Base-by-base conservation (phyloP, 2,797 vertebrate species). In the Onychomys torridus region DNA sequence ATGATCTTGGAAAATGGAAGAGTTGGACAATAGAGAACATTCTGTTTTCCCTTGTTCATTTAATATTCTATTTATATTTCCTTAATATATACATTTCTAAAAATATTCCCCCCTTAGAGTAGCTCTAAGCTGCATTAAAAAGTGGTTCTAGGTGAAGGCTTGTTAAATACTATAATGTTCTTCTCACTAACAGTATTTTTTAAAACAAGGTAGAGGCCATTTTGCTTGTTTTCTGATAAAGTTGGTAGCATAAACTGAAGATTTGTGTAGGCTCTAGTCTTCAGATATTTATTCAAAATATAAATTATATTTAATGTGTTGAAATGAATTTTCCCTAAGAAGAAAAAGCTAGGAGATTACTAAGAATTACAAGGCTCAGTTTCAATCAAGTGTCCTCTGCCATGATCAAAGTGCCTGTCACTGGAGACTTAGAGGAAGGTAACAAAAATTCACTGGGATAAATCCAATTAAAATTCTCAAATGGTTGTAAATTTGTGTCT, bases 231-330 rank as follows among this genome's bases (percentile, higher is more conserved):
- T 79, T 85, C 29, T 79, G 73, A 88, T 19, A 96, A 71, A 79
- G 76, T 78, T 76, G 32, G 21, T 84, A 40, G 59, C 13, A 97
- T 55, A 75, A 96, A 91, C 40, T 93, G 77, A 96, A 97, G 5
- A 95, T 78, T 94, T 89, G 46, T 91, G 46, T 92, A 73, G 67
- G 29, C 40, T 84, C 11, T 77, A 73, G 8, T 93, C 16, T n/a
- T 40, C 77, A 61, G n/a, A 19, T 71, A 78, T 52, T 90, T 94
- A 90, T 4, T 65, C 6, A 88, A 93, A 94, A 77, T 81, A 67
- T 10, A 93, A 57, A 89, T 55, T 75, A 83, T 81, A 92, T 88
- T 7, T 43, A 97, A 91, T 95, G 77, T 67, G 43, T 32, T 88
- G n/a, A 83, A 73, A 69, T 81, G 21, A 69, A 88, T 91, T 96